phyloP scores from a whole-genome alignment of 1,140 invertebrate species.

The Apis cerana region DNA sequence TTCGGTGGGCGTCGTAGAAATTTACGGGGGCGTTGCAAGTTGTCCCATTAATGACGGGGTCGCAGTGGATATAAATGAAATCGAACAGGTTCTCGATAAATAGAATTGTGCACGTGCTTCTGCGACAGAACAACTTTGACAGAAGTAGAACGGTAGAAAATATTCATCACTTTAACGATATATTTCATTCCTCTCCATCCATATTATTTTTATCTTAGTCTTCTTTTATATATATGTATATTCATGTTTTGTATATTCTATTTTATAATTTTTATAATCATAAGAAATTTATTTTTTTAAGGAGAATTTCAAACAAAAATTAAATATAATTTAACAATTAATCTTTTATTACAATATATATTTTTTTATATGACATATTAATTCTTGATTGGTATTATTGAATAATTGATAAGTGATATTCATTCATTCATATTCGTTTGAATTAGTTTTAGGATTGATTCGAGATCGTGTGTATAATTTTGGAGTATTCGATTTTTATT shows the following conservation, averaged over 20 bases:
- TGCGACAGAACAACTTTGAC: not conserved
- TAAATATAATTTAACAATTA: too few species aligned
- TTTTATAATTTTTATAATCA: not conserved
- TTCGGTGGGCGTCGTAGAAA: conserved; percentile 26
- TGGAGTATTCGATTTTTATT: too few species aligned
- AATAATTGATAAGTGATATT: too few species aligned
- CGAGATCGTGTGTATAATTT: too few species aligned
- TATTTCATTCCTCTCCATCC: not conserved
- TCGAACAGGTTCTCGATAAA: conserved; percentile 20
- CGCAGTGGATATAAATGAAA: conserved; percentile 11
- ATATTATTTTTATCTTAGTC: not conserved
- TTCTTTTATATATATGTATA: not conserved
- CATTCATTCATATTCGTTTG: too few species aligned
- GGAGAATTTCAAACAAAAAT: too few species aligned
- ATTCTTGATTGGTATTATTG: too few species aligned
- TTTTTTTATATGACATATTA: too few species aligned
- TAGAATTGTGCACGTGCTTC: not conserved
- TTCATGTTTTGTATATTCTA: not conserved
- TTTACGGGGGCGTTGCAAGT: conserved; percentile 19
- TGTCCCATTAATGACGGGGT: conserved; percentile 13
- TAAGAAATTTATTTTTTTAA: too few species aligned
- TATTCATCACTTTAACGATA: not conserved
- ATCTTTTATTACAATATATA: too few species aligned
- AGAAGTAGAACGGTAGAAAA: conserved; percentile 16
- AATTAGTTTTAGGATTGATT: too few species aligned